These are phyloP conservation scores for Erannis defoliaria DNA, from an alignment of 2,888 invertebrate genomes.

Conservation along the genomic window DNA sequence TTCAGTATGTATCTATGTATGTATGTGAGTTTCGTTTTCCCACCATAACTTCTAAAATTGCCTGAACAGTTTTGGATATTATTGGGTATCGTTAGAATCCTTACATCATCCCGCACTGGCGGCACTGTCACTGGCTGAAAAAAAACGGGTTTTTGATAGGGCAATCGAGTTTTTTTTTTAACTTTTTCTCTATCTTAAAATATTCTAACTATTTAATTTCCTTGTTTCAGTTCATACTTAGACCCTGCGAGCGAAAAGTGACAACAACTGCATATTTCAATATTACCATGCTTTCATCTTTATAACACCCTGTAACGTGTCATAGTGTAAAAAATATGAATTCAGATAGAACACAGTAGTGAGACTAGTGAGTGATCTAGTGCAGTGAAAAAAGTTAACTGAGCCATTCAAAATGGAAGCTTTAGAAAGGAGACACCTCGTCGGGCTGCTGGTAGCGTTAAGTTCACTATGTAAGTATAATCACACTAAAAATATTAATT, in stretches of 20 bases:
- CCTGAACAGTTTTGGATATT: too few relatives aligned
- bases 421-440: conserved; percentile 71
- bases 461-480: conserved; percentile 77
- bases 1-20: too few relatives aligned
- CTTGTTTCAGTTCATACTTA: conserved; percentile 27
- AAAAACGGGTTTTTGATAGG: too few relatives aligned
- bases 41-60: too few relatives aligned
- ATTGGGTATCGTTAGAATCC: too few relatives aligned
- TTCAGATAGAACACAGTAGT: conserved; percentile 39
- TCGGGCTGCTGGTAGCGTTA: conserved; percentile 68
- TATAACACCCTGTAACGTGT: conserved; percentile 8
- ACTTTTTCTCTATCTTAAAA: too few relatives aligned
- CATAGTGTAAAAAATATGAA: conserved; percentile 32
- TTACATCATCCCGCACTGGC: too few relatives aligned
- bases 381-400: conserved; percentile 38
- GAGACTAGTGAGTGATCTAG: conserved; percentile 39
- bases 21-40: too few relatives aligned
- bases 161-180: too few relatives aligned
- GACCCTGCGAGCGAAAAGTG: background rate
- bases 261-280: conserved; percentile 1
- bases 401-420: conserved; percentile 73
- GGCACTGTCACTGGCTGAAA: too few relatives aligned
- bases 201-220: background rate
- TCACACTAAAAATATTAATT: background rate
- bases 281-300: background rate